Percentiles rank a stretch among this genome's conserved stretches.
These are phyloP conservation scores for Deilephila porcellus DNA, from an alignment of 2,888 invertebrate species.

Conservation along the genomic window DNA sequence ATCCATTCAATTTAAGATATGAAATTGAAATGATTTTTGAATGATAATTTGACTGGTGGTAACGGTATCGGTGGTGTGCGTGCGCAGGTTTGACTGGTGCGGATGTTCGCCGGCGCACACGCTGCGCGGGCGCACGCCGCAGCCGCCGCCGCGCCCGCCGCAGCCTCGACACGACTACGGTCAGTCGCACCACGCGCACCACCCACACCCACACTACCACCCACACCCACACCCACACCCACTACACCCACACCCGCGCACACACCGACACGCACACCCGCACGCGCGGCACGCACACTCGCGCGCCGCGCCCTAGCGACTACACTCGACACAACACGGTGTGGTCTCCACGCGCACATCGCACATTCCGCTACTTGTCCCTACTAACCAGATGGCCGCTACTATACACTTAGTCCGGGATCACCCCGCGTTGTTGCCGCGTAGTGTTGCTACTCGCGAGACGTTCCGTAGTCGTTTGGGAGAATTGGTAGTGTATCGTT, in stretches of 20 bases:
- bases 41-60: slow-evolving; percentile 32
- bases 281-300: background rate
- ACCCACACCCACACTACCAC: slow-evolving; percentile 35
- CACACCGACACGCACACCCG: background rate
- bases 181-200: slow-evolving; percentile 82
- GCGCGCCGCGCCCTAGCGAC: background rate
- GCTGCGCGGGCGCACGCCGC: slow-evolving; percentile 87
- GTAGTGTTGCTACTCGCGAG: slow-evolving; percentile 38
- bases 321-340: slow-evolving; percentile 62
- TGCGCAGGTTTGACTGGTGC: slow-evolving; percentile 78
- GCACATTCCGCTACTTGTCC: slow-evolving; percentile 78
- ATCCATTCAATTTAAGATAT: too few species aligned
- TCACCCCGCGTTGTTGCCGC: slow-evolving; percentile 43
- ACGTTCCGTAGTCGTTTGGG: slow-evolving; percentile 35
- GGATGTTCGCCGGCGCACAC: slow-evolving; percentile 91
- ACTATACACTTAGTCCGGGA: slow-evolving; percentile 58
- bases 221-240: slow-evolving; percentile 34
- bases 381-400: slow-evolving; percentile 76
- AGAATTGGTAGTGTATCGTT: slow-evolving; percentile 62
- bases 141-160: slow-evolving; percentile 78
- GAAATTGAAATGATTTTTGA: too few species aligned
- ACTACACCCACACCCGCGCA: slow-evolving; percentile 11
- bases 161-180: slow-evolving; percentile 95
- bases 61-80: slow-evolving; percentile 60
- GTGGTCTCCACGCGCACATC: slow-evolving; percentile 81